Percentiles rank a stretch among this genome's conserved stretches.
Evolutionary conservation across 2,113 vertebrate genomes (phyloP).

Genomic region (Cinclus mexicanus): DNA sequence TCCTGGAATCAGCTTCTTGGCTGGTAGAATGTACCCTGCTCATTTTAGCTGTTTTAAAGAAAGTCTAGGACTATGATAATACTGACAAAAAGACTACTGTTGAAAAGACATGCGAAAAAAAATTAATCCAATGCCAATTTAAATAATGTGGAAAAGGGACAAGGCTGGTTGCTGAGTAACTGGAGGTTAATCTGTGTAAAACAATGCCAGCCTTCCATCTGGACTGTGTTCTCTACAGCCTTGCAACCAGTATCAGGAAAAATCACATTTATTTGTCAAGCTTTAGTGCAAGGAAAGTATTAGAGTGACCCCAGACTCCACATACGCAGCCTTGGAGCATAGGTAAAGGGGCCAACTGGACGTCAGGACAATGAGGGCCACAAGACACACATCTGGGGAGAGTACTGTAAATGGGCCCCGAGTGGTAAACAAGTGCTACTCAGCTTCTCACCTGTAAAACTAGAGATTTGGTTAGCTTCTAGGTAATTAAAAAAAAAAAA

Average conservation of each 20-base stretch:
- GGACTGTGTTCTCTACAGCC: not conserved
- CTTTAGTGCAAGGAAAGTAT: not conserved
- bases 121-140: not conserved
- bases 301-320: not conserved
- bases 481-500: not conserved
- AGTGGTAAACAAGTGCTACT: not conserved
- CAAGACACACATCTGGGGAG: not conserved
- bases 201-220: not conserved
- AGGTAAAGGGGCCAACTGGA: not conserved
- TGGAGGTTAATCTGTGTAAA: not conserved
- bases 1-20: not conserved
- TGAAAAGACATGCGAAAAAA: not conserved
- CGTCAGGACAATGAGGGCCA: not conserved
- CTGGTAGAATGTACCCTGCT: not conserved
- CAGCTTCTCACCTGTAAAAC: not conserved
- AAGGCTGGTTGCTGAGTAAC: not conserved
- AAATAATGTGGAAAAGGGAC: not conserved
- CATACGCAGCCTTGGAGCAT: accelerated
- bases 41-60: not conserved
- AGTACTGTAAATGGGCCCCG: not conserved
- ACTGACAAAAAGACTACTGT: not conserved
- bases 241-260: not conserved
- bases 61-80: not conserved
- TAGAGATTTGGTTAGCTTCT: not conserved
- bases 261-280: not conserved